Conservation (phyloP, 2,797 vertebrate species). For the Liparis tanakae region DNA sequence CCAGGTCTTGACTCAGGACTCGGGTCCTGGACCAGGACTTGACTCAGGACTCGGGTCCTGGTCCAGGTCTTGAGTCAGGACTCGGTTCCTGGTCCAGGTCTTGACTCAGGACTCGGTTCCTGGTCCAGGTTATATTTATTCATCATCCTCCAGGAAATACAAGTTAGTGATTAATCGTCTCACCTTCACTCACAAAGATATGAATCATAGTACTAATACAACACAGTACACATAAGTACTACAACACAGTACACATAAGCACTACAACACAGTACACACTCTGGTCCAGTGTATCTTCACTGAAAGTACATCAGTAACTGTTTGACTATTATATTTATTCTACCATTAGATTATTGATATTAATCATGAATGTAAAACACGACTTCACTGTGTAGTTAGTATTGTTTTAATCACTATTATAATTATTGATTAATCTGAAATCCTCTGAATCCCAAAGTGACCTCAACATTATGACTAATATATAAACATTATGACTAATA, state of each 20-base stretch:
- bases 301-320: not conserved
- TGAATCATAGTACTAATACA: not conserved
- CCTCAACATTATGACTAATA: not conserved
- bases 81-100: too few species aligned
- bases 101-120: not conserved
- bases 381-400: not conserved
- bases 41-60: not conserved
- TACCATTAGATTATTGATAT: not conserved
- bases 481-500: too few species aligned
- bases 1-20: too few species aligned
- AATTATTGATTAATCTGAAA: not conserved
- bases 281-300: not conserved
- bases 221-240: not conserved
- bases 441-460: too few species aligned
- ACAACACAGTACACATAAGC: not conserved
- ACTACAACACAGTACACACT: not conserved
- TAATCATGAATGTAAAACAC: not conserved
- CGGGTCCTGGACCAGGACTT: too few species aligned
- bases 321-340: not conserved
- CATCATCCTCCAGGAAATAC: not conserved
- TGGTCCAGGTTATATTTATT: not conserved
- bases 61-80: too few species aligned
- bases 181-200: too few species aligned
- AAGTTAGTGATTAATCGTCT: not conserved
- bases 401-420: not conserved